A percentile compares a stretch with the other conserved stretches of the same genome.
Conservation (phyloP, 1,140 invertebrate genomes). For the Mizuhopecten yessoensis region DNA sequence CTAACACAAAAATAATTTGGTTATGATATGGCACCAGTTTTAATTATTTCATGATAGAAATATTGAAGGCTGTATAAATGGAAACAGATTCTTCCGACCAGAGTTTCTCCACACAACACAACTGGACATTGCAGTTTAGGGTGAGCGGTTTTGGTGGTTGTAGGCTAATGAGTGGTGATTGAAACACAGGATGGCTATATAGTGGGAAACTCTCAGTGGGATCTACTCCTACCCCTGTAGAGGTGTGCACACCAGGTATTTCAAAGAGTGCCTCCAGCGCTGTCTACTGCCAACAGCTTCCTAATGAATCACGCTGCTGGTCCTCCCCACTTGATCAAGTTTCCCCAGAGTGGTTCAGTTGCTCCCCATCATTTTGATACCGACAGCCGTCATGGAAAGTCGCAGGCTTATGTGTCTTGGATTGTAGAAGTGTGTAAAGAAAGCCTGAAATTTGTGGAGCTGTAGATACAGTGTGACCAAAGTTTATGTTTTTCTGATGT, state of each 20-base stretch:
- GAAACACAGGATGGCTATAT: conserved; percentile 27
- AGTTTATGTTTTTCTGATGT: background rate
- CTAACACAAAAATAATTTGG: no score
- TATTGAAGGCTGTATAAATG: no score
- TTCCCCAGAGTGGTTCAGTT: conserved; percentile 2
- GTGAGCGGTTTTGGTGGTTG: background rate
- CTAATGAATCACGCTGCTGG: conserved; percentile 37
- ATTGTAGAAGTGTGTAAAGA: background rate
- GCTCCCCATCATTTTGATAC: conserved; percentile 21
- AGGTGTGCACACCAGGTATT: background rate
- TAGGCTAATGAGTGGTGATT: conserved; percentile 18
- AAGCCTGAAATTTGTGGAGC: background rate
- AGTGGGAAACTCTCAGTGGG: background rate
- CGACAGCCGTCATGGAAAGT: background rate
- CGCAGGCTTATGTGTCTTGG: background rate
- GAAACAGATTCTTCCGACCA: no score
- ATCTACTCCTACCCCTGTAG: background rate
- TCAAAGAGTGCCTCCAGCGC: background rate
- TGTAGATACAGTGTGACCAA: background rate
- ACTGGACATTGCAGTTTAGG: no score
- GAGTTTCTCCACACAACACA: no score
- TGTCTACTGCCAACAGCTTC: background rate
- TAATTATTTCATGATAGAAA: no score
- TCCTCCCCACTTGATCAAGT: conserved; percentile 37
- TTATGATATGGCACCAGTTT: no score